phyloP scores from a whole-genome alignment of 2,888 invertebrate species.

The Thecocarcelia acutangulata region DNA sequence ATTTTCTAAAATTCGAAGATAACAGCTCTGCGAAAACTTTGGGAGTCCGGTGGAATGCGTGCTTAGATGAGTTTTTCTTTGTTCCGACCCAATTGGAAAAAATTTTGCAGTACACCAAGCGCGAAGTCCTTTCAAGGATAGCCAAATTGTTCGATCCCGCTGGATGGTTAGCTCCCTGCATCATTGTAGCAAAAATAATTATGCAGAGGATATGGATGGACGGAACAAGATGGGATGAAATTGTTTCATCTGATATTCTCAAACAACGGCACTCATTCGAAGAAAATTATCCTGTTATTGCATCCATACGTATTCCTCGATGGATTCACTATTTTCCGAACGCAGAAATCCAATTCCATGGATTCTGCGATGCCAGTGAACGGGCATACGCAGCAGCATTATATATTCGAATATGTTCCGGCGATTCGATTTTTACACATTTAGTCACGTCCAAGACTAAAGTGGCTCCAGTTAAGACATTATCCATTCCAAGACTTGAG shows the following conservation, averaged over 20 bases:
- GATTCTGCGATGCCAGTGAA: too few species aligned
- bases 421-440: background rate
- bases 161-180: constrained; percentile 8
- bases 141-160: constrained; percentile 15
- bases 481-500: background rate
- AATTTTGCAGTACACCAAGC: background rate
- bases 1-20: background rate
- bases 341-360: constrained; percentile 11
- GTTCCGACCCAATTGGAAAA: background rate
- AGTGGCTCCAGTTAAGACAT: constrained; percentile 2
- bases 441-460: background rate
- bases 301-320: too few species aligned
- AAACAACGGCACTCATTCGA: background rate
- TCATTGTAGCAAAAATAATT: constrained; percentile 6
- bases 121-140: constrained; percentile 8
- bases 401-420: background rate
- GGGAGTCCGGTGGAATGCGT: background rate
- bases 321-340: background rate
- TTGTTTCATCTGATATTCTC: background rate
- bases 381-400: constrained; percentile 9
- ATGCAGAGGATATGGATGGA: constrained; percentile 18
- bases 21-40: background rate
- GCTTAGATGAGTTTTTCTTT: background rate
- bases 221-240: constrained; percentile 7
- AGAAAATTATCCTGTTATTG: background rate